A percentile compares a stretch with the other conserved stretches of the same genome.
These are phyloP conservation scores for Microcebus jonahi DNA, from an alignment of 2,113 vertebrate genomes.

Conservation along the genomic window DNA sequence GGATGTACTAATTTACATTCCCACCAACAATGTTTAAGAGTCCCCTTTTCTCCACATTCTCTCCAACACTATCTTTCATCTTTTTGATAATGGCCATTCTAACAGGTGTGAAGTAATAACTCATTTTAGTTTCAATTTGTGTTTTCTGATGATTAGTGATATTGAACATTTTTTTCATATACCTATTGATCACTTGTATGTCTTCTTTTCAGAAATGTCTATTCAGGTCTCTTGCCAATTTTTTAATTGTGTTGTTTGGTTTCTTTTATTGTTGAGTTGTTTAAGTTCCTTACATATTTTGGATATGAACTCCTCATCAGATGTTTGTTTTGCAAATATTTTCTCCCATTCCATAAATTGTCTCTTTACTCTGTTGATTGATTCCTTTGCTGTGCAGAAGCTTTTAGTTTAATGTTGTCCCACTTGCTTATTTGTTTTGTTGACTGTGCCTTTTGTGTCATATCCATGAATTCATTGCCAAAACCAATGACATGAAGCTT, in stretches of 20 bases:
- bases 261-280: not conserved
- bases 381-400: not conserved
- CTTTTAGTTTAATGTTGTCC: not conserved
- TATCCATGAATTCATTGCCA: not conserved
- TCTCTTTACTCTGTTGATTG: not conserved
- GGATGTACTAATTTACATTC: too few relatives aligned
- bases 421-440: not conserved
- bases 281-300: not conserved
- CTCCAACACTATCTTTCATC: too few relatives aligned
- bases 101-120: not conserved
- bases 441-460: not conserved
- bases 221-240: not conserved
- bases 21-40: too few relatives aligned
- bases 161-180: not conserved
- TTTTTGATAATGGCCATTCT: not conserved
- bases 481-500: not conserved
- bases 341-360: not conserved
- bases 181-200: not conserved
- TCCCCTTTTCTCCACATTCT: too few relatives aligned
- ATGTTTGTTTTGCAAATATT: not conserved
- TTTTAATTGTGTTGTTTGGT: not conserved
- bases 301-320: not conserved
- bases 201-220: not conserved
- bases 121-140: not conserved
- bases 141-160: not conserved